Conservation (phyloP, 1,140 invertebrate genomes). For the Oryzaephilus surinamensis region DNA sequence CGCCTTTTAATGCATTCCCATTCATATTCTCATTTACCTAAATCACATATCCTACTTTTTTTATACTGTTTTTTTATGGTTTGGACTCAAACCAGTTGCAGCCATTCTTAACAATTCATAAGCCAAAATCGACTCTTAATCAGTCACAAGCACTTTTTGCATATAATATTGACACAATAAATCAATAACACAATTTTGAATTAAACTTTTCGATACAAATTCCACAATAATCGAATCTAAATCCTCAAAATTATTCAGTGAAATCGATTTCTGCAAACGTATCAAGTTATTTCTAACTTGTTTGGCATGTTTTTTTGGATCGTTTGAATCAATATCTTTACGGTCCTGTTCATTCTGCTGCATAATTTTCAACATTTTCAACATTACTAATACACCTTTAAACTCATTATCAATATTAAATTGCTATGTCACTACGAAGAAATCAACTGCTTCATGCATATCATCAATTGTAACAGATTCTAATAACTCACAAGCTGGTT, state of each 20-base stretch:
- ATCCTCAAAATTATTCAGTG: slow-evolving; percentile 17
- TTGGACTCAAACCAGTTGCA: slow-evolving; percentile 19
- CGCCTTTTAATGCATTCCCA: slow-evolving; percentile 65
- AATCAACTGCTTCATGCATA: slow-evolving; percentile 29
- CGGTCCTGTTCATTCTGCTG: slow-evolving; percentile 28
- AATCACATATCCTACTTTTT: too few relatives aligned
- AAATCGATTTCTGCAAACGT: slow-evolving; percentile 14
- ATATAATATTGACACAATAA: slow-evolving; percentile 27
- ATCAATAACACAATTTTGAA: slow-evolving; percentile 31
- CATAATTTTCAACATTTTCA: slow-evolving; percentile 31
- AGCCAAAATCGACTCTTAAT: slow-evolving; percentile 18
- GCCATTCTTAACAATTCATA: slow-evolving; percentile 25
- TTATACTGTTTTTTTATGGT: neutral
- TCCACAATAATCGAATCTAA: slow-evolving; percentile 25
- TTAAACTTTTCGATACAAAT: slow-evolving; percentile 25
- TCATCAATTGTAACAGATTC: slow-evolving; percentile 25
- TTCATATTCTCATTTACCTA: slow-evolving; percentile 26
- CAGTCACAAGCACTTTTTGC: slow-evolving; percentile 9
- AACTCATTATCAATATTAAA: slow-evolving; percentile 28
- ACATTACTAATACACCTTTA: slow-evolving; percentile 25
- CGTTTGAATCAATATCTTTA: slow-evolving; percentile 19
- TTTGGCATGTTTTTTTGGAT: slow-evolving; percentile 27
- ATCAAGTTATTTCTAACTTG: slow-evolving; percentile 27
- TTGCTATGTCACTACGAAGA: slow-evolving; percentile 27
- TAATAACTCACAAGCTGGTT: slow-evolving; percentile 23